Conservation (phyloP, 1,140 invertebrate species). For the Philotrypesis tridentata region DNA sequence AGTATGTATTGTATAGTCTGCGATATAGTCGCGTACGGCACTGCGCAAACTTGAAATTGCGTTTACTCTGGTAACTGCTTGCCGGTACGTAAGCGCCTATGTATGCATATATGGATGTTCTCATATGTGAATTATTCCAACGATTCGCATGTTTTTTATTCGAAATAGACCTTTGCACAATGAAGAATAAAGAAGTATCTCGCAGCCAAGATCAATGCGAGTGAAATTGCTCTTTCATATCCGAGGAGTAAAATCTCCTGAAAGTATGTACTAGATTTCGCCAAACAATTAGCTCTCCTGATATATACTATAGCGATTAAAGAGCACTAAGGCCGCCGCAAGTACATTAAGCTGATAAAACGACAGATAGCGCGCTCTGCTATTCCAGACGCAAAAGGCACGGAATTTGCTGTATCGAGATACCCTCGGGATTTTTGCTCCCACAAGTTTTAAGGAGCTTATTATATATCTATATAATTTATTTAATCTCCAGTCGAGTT, state of each 20-base stretch:
- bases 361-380: slow-evolving; percentile 32
- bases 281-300: slow-evolving; percentile 8
- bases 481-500: not conserved
- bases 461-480: slow-evolving; percentile 26
- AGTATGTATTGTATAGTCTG: no score
- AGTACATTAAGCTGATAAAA: slow-evolving; percentile 40
- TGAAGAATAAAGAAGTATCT: no score
- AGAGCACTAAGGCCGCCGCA: not conserved
- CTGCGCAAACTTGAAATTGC: no score
- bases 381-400: slow-evolving; percentile 26
- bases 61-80: no score
- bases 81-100: no score
- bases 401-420: not conserved
- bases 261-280: not conserved
- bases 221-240: no score
- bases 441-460: slow-evolving; percentile 1
- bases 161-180: no score
- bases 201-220: no score
- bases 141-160: no score
- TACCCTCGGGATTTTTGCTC: slow-evolving; percentile 10
- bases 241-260: not conserved
- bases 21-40: no score
- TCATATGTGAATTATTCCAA: no score
- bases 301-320: slow-evolving; percentile 16
- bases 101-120: no score